Percentiles rank a stretch among this genome's conserved stretches.
Conservation (phyloP, 2,888 invertebrate species). For the Parnassius orleans region DNA sequence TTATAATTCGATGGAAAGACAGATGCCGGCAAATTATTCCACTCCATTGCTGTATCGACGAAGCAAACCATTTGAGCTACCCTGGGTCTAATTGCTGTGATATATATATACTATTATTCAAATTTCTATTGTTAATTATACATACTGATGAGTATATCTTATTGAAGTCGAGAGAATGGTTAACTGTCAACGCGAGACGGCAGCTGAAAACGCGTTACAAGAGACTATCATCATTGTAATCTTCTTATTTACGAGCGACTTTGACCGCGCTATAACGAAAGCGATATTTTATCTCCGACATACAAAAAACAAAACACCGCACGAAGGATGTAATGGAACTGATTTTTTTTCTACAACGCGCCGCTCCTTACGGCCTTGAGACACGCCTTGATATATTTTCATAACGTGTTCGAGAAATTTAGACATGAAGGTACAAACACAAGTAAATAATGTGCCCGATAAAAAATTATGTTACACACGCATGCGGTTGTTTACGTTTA, state of each 20-base stretch:
- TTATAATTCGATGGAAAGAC: too few relatives aligned
- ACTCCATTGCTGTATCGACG: too few relatives aligned
- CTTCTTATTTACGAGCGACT: conserved; percentile 10
- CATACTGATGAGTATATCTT: neutral
- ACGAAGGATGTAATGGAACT: conserved; percentile 1
- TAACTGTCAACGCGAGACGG: conserved; percentile 1
- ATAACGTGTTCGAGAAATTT: conserved; percentile 5
- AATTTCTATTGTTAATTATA: too few relatives aligned
- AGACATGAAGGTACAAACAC: neutral
- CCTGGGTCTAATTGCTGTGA: too few relatives aligned
- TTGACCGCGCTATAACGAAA: neutral
- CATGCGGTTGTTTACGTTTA: conserved; percentile 3
- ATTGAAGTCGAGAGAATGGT: neutral
- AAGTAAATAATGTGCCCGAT: neutral
- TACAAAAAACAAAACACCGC: conserved; percentile 2
- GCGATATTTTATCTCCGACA: neutral
- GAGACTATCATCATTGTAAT: conserved; percentile 11
- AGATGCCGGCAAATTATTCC: too few relatives aligned
- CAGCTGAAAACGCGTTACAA: conserved; percentile 4
- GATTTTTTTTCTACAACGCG: neutral
- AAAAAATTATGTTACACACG: neutral
- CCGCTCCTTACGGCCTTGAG: conserved; percentile 5
- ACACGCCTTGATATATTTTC: conserved; percentile 7
- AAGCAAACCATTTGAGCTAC: too few relatives aligned
- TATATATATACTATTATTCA: too few relatives aligned